These are phyloP conservation scores for Vireo altiloquus DNA, from an alignment of 2,113 vertebrate genomes.

Conservation along the genomic window DNA sequence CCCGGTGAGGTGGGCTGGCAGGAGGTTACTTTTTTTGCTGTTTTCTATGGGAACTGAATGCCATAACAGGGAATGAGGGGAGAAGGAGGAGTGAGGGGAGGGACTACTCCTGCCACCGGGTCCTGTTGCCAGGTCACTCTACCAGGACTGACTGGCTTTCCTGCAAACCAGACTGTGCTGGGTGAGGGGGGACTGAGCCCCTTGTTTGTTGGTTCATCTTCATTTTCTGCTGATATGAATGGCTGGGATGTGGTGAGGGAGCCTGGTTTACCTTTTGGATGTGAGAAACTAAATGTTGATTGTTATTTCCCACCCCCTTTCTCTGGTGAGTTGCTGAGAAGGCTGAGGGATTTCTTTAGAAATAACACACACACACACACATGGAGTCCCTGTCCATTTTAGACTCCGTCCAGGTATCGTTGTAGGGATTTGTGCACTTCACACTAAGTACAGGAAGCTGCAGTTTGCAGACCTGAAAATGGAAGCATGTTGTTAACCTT, in stretches of 20 bases:
- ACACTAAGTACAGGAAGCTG: conserved; percentile 43
- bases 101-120: not conserved
- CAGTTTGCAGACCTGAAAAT: conserved; percentile 45
- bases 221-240: conserved; percentile 48
- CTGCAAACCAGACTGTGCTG: not conserved
- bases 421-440: conserved; percentile 33
- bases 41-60: conserved; percentile 74
- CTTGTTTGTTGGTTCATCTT: conserved; percentile 60
- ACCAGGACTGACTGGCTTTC: not conserved
- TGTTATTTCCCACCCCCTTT: conserved; percentile 43
- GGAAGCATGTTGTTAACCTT: conserved; percentile 64
- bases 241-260: conserved; percentile 33
- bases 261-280: conserved; percentile 35
- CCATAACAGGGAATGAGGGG: conserved; percentile 59
- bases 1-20: conserved; percentile 54
- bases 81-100: conserved; percentile 26
- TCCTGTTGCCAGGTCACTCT: not conserved
- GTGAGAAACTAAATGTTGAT: conserved; percentile 16
- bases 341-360: conserved; percentile 44
- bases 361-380: conserved; percentile 22
- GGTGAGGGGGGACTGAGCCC: not conserved
- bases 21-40: conserved; percentile 47
- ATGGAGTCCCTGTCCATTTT: not conserved
- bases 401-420: conserved; percentile 1
- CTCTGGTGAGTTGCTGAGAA: conserved; percentile 52